phyloP scores from a whole-genome alignment of 2,113 vertebrate genomes.

The Glaucomys volans region DNA sequence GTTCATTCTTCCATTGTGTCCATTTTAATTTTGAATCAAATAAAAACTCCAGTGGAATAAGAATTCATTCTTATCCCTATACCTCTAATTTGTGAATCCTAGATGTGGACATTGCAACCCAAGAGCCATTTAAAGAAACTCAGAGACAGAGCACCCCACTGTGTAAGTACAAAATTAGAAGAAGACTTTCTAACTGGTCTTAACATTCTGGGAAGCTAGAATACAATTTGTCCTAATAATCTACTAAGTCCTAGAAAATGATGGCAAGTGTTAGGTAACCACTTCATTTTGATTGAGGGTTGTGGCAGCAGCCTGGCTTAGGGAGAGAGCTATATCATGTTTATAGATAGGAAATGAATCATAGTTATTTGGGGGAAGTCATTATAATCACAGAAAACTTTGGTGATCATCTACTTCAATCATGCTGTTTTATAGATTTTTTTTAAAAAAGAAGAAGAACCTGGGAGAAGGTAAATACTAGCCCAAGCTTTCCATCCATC shows the following conservation, averaged over 20 bases:
- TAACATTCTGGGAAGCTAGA: background rate
- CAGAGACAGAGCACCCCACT: background rate
- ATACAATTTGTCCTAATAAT: background rate
- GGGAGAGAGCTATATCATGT: background rate
- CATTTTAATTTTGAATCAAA: constrained; percentile 43
- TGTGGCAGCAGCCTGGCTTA: background rate
- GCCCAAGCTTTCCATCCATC: background rate
- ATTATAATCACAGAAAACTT: background rate
- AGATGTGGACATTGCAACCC: background rate
- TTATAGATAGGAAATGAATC: background rate
- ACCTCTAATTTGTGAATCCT: background rate
- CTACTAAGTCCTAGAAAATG: background rate
- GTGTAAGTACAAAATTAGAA: background rate
- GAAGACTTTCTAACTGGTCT: background rate
- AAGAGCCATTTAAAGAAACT: background rate
- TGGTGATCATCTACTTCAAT: background rate
- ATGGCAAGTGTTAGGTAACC: background rate
- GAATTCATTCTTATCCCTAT: background rate
- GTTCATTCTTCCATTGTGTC: background rate
- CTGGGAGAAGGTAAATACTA: background rate
- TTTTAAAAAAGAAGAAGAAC: background rate
- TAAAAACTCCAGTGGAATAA: background rate
- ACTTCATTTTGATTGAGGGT: background rate
- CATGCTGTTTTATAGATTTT: constrained; percentile 4
- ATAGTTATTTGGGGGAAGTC: background rate